These are phyloP conservation scores for Cynocephalus volans DNA, from an alignment of 2,113 vertebrate species.

Conservation along the genomic window DNA sequence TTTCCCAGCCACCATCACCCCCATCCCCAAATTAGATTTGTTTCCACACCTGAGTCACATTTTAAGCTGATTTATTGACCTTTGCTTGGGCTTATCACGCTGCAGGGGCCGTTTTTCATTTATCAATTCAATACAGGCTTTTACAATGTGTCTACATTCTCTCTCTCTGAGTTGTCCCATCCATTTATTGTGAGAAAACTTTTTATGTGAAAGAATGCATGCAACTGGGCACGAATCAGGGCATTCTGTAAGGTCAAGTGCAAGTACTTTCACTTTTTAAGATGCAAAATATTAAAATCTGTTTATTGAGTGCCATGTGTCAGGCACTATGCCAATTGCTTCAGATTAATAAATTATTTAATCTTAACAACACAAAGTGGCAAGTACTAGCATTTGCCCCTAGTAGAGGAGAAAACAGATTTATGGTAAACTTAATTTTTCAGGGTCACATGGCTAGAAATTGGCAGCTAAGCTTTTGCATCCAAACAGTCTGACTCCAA, in stretches of 20 bases:
- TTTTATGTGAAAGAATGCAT: neutral
- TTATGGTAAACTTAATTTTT: neutral
- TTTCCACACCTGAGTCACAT: slow-evolving; percentile 26
- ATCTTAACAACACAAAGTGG: neutral
- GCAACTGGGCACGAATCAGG: neutral
- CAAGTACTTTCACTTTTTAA: slow-evolving; percentile 27
- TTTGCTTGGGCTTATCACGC: slow-evolving; percentile 46
- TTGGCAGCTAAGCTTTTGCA: neutral
- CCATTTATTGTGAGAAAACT: neutral
- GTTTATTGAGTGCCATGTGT: neutral
- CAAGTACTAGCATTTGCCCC: neutral
- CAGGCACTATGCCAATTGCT: neutral
- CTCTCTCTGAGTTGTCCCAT: neutral
- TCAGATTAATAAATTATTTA: slow-evolving; percentile 29
- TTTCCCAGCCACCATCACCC: neutral
- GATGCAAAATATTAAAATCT: neutral
- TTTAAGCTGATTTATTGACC: neutral
- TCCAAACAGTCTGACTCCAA: neutral
- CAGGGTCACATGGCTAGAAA: neutral
- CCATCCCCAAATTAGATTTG: neutral
- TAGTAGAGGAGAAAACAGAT: neutral
- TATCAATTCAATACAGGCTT: neutral
- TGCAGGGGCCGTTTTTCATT: neutral
- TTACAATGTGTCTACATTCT: neutral
- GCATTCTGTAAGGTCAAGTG: neutral